Evolutionary conservation across 1,140 invertebrate genomes (phyloP).

Genomic region (Homalodisca vitripennis): DNA sequence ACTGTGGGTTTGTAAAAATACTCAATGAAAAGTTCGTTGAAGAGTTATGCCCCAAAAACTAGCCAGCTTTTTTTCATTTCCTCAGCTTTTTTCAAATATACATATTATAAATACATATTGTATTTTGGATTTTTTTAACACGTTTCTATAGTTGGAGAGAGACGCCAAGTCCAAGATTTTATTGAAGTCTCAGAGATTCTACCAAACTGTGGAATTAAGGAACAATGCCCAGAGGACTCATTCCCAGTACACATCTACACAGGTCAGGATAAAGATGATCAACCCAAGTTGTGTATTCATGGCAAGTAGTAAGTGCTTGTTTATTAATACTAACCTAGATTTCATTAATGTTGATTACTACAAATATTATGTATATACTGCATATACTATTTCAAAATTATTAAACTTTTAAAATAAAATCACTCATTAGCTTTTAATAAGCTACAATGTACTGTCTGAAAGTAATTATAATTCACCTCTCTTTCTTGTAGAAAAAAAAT

Average conservation of each 20-base stretch:
- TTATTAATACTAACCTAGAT: no score
- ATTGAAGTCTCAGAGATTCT: conserved; percentile 43
- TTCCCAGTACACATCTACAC: conserved; percentile 54
- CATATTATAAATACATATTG: not conserved
- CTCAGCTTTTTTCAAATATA: not conserved
- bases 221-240: conserved; percentile 45
- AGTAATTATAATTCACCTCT: no score
- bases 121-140: not conserved
- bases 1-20: not conserved
- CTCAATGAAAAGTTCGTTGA: not conserved
- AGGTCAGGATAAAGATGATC: conserved; percentile 49
- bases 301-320: conserved; percentile 55
- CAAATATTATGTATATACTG: no score
- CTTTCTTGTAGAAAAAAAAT: no score
- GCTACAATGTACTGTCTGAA: no score
- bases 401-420: no score
- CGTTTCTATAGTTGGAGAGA: not conserved
- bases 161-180: conserved; percentile 21
- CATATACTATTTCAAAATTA: no score
- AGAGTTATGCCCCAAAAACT: not conserved
- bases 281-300: conserved; percentile 52
- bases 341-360: no score
- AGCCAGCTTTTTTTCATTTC: not conserved
- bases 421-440: no score
- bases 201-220: conserved; percentile 51